Conservation (phyloP, 2,797 vertebrate species). For the Lophius americanus region DNA sequence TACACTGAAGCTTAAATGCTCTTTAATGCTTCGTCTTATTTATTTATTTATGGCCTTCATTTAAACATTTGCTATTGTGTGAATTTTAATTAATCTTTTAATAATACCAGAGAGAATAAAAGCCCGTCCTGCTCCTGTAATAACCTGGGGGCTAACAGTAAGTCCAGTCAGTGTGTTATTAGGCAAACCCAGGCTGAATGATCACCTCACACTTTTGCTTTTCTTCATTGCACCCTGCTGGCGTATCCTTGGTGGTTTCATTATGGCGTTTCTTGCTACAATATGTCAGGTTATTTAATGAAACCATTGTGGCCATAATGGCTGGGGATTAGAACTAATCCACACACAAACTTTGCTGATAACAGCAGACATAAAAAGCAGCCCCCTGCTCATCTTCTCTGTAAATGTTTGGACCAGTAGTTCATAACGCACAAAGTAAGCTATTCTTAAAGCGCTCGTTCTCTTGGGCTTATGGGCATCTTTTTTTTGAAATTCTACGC, state of each 20-base stretch:
- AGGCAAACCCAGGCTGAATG: slow-evolving; percentile 59
- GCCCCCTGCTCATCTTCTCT: slow-evolving; percentile 51
- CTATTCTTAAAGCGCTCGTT: slow-evolving; percentile 35
- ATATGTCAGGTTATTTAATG: slow-evolving; percentile 72
- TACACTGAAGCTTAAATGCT: slow-evolving; percentile 38
- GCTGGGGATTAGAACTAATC: slow-evolving; percentile 72
- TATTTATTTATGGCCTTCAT: slow-evolving; percentile 44
- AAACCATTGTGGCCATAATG: slow-evolving; percentile 68
- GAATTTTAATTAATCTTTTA: slow-evolving; percentile 65
- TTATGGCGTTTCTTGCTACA: slow-evolving; percentile 62
- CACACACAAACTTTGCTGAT: slow-evolving; percentile 73
- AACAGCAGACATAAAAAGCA: slow-evolving; percentile 68
- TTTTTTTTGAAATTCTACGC: slow-evolving; percentile 31
- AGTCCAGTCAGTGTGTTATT: slow-evolving; percentile 55
- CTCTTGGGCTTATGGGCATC: slow-evolving; percentile 24
- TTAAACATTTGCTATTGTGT: slow-evolving; percentile 50
- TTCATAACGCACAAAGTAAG: slow-evolving; percentile 45
- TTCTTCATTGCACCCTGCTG: slow-evolving; percentile 60
- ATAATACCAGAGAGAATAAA: slow-evolving; percentile 56
- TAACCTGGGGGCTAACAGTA: slow-evolving; percentile 56
- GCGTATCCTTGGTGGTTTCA: slow-evolving; percentile 58
- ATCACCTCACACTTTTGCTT: slow-evolving; percentile 44
- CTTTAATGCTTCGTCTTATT: slow-evolving; percentile 3
- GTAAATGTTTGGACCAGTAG: slow-evolving; percentile 47
- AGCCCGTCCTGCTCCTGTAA: slow-evolving; percentile 43